Base-by-base conservation (phyloP, 2,113 vertebrate species). In the Malaclemys terrapin region DNA sequence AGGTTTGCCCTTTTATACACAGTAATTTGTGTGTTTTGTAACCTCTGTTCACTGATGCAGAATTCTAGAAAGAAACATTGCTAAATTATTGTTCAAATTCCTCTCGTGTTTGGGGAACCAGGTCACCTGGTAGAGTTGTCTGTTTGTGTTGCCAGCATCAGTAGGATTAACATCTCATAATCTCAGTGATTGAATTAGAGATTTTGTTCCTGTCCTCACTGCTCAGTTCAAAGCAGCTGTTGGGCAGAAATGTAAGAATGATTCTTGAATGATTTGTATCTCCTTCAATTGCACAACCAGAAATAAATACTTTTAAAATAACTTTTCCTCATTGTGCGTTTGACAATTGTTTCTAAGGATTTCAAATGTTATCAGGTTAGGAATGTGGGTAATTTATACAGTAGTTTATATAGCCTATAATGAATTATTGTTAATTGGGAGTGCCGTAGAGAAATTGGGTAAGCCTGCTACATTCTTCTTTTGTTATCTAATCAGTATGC, bases 81-180 rank as follows among this genome's bases (percentile, higher is more conserved):
- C 82, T 88, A 80, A 88, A 91, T 96, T 94, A 47, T 53, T 84
- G 80, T 50, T 91, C 45, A 81, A 22, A 80, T 91, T 95, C 79
- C 91, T 92, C 91, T 91, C 85, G n/a, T 95, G 76, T 25, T 93
- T 94, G 89, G 89, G 90, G 97, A 98, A 96, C 87, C 92, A 96
- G 98, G 97, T 98, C 94, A 12, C 89, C 96, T 96, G 91, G 79
- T 85, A 87, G 92, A 90, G 93, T 89, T 8, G 62, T 31, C 50
- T 96, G 91, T 91, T 85, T 79, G 27, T 94, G 91, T 94, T 96
- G 93, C 95, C 96, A 93, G 91, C 59, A 11, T 97, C 94, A 97
- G 94, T 96, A 95, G 97, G 98, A 98, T 98, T 98, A 98, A 97
- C 91, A 88, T 95, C 90, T 90, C 93, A 13, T 98, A 98, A 98